Base-by-base conservation (phyloP, 2,888 invertebrate species). In the Scelioninae gen. 2 region DNA sequence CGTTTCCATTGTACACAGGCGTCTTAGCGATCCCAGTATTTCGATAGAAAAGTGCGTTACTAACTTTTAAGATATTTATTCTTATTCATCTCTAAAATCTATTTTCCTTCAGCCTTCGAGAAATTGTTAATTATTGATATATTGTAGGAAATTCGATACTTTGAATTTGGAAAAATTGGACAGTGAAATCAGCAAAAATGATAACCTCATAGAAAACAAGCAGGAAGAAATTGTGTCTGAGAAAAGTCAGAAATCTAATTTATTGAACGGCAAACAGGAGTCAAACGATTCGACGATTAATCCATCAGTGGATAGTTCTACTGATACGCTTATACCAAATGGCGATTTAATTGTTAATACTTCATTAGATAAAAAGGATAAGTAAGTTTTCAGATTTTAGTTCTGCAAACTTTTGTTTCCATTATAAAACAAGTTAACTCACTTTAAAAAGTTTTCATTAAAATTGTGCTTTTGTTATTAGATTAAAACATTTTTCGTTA, bases 21-120 rank as follows among this genome's bases (percentile, higher is more conserved):
- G 96, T 75, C 92, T 92, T 77, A 96, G 96, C 86, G 96, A 96
- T 87, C 95, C 96, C 35, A 95, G 90, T 86, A 89, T 96, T 82
- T 90, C 91, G 31, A 89, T 92, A 15, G 94, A 94, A 78, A 91
- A 91, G 94, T 91, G 87, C 86, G 31, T 31, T 9, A 4, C 6
- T 25, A 25, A n/a, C n/a, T n/a, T 25, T 25, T 25, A 25, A 25
- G 4, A 25, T 25, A n/a, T n/a, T n/a, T 6, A 6, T 25, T 25
- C 6, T 25, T 25, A 25, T 41, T n/a, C 10, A 35, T 28, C 9
- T 7, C 41, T 18, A 41, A 45, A 18, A 7, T 33, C 7, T 3
- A 50, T 33, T 53, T 52, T n/a, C n/a, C n/a, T n/a, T n/a, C n/a
- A n/a, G n/a, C n/a, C n/a, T n/a, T n/a, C n/a, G n/a, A n/a, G n/a